Base-by-base conservation (phyloP, 2,888 invertebrate genomes). In the Latrodectus hesperus region DNA sequence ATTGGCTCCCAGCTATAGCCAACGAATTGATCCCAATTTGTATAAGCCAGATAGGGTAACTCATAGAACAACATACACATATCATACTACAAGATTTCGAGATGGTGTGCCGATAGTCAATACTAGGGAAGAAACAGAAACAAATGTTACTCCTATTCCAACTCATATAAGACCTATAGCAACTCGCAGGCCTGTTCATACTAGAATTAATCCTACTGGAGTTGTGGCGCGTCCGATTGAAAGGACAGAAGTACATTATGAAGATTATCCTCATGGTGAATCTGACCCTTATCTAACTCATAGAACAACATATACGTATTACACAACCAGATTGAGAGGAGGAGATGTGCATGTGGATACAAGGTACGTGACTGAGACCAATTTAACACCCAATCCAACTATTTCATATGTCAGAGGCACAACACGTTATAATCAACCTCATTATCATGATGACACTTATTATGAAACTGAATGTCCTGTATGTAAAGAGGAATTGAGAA, bases 11-110 rank as follows among this genome's bases (percentile, higher is more conserved):
- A n/a, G 16, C 49, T 79, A 84, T 17, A 75, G 83, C 12, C 78
- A 83, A 17, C 78, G 65, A 10, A 80, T 84, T n/a, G 84, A 88
- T 80, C 88, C 88, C 11, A 78, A 84, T 71, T 75, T 88, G 60
- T 88, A 88, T 64, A 80, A 75, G n/a, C 88, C 88, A 11, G 75
- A 76, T 49, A 65, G 76, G 1, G 82, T 88, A 9, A 81, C 90
- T 91, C 92, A 89, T 90, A 93, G 90, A 84, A 90, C 91, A 52
- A 91, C 91, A 16, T 90, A 91, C 65, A 92, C 92, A 8, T 90
- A 91, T 55, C 91, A 91, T 71, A 90, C 90, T 6, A 90, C 90
- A 12, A 76, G 90, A 49, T 89, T 89, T 71, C 52, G 82, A 51
- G 85, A 87, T 55, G 90, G 90, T 5, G 73, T 87, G 38, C 89